A percentile compares a stretch with the other conserved stretches of the same genome.
phyloP scores from a whole-genome alignment of 2,888 invertebrate genomes.

The Rhaphigaster nebulosa region DNA sequence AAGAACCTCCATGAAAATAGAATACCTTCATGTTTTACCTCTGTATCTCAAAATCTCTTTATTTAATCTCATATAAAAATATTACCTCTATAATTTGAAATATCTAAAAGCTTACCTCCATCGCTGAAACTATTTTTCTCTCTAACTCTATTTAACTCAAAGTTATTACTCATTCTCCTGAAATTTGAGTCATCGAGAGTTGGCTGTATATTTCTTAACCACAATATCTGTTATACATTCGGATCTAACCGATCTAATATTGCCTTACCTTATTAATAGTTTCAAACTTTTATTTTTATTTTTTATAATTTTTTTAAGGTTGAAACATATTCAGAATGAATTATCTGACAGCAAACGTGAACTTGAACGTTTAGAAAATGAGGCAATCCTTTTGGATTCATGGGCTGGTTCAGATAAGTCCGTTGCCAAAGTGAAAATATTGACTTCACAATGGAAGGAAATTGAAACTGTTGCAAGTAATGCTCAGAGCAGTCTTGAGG shows the following conservation, averaged over 20 bases:
- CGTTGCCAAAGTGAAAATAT: conserved; percentile 55
- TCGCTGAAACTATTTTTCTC: not conserved
- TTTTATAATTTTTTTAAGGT: conserved; percentile 62
- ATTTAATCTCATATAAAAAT: no score
- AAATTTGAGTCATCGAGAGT: not conserved
- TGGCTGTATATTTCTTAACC: not conserved
- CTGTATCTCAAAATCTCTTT: no score
- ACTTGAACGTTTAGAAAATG: conserved; percentile 80
- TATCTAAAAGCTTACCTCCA: no score
- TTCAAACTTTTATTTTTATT: not conserved
- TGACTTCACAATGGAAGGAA: conserved; percentile 58
- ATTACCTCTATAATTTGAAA: not conserved
- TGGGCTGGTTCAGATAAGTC: conserved; percentile 72
- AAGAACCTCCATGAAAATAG: no score
- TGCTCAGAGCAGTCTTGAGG: conserved; percentile 73
- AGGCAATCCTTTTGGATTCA: conserved; percentile 81
- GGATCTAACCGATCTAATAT: not conserved
- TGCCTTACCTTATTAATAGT: not conserved
- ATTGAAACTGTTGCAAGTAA: conserved; percentile 55
- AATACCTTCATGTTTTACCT: no score
- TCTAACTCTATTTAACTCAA: not conserved
- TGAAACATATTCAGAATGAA: conserved; percentile 83
- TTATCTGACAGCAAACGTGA: conserved; percentile 84
- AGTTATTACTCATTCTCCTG: not conserved
- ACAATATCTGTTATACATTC: not conserved